Base-by-base conservation (phyloP, 2,113 vertebrate species). In the Phrynocephalus versicolor region DNA sequence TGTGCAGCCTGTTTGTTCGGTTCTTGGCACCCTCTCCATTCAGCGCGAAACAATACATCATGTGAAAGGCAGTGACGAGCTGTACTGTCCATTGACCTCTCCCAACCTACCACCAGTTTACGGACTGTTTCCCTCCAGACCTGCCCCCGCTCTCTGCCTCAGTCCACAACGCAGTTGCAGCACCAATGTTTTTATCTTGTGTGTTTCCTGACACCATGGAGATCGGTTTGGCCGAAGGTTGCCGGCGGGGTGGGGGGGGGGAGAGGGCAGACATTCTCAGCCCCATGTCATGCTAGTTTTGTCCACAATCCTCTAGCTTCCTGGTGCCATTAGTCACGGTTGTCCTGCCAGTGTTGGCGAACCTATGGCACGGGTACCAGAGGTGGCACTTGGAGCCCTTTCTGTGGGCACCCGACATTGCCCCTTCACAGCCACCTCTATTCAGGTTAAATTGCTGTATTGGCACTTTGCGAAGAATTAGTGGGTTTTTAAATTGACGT, bases 1-100 rank as follows among this genome's bases (percentile, higher is more conserved):
- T 81, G 84, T 86, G 77, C 78, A 65, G 84, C 78, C 78, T 74
- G 84, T 81, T 86, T 86, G 78, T 86, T 86, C 70, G 15, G 78
- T 81, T 86, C 70, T 86, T 86, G 84, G 84, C 84, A 86, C 74
- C 35, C 58, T 67, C 51, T 80, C 70, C 65, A 51, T 51, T 55
- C 30, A 16, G 78, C 62, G 19, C 1, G 78, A 86, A 80, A 86
- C 84, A 81, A 81, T 86, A 21, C 84, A 19, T 69, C 84, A 64
- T 67, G 84, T 73, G 78, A 62, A 86, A 86, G 84, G 84, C 84
- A 74, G 84, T 64, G 84, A 81, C 70, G 70, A 73, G 57, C 73
- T 74, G 58, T 62, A 7, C 76, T 27, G 30, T 79, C 84, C 39
- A 4, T 39, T 86, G 84, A 86, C 78, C 84, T 86, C 71, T 60